Evolutionary conservation across 2,797 vertebrate species (phyloP), one percentile per base, ranked within the genome.

Genomic region (Sebastes paucispinis): DNA sequence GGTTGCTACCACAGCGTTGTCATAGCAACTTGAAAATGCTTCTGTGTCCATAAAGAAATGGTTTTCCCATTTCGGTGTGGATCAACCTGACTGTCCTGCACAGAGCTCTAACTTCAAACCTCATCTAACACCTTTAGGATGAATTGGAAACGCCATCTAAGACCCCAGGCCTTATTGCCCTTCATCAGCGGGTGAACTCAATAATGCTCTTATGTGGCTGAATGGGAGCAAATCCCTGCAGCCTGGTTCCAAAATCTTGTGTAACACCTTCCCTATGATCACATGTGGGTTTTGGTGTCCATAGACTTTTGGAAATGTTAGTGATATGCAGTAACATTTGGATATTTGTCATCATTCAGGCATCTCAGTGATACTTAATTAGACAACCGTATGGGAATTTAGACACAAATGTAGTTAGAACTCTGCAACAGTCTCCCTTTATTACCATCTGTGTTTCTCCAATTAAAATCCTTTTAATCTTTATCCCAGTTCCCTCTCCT

Each of bases 381-480:
- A n/a, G 4, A 62, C 6, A 9, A 9, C 10, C 25, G 11, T 20
- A 13, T 9, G 9, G 29, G 59, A 9, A 39, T 22, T 60, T 34
- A 58, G 50, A 31, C 62, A 70, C 34, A 77, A 68, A 47, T 43
- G 25, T 24, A 29, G 70, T 25, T 36, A 11, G 22, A 79, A 79
- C 63, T 87, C 77, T 20, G 25, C 25, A 72, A 32, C 29, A 75
- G 63, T 57, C 32, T 75, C 59, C 22, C 10, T 6, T 25, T 20
- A 16, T 31, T 43, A 27, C 25, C 55, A 25, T 58, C 52, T 22
- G 5, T 74, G 32, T 82, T 73, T 75, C 39, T 69, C 50, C 59
- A 25, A 60, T 55, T 60, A 62, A 81, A 84, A 27, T 60, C 75
- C 54, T 58, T 83, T 76, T 14, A 57, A 71, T 83, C 73, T 83